phyloP scores from a whole-genome alignment of 2,113 vertebrate species.

The Phylloscopus trochilus region DNA sequence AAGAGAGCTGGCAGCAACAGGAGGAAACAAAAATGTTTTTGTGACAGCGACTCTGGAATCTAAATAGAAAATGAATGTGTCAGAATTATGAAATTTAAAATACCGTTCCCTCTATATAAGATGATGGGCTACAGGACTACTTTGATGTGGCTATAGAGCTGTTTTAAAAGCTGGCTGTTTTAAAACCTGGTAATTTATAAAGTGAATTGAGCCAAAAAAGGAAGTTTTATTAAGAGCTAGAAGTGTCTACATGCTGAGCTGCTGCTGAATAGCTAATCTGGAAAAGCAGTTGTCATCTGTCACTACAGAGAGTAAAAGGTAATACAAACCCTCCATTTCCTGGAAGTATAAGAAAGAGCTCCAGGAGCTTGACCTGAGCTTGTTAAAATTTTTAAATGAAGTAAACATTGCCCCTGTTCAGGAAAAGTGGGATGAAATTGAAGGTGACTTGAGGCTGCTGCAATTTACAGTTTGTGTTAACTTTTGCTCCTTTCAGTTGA shows the following conservation, averaged over 20 bases:
- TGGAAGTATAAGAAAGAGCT: neutral
- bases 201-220: neutral
- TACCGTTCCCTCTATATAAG: conserved; percentile 29
- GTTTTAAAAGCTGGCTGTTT: neutral
- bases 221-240: neutral
- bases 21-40: conserved; percentile 80
- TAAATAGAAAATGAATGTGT: conserved; percentile 76
- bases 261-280: neutral
- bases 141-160: neutral
- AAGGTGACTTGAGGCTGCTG: neutral
- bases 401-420: neutral
- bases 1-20: conserved; percentile 82
- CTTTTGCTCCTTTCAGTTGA: neutral
- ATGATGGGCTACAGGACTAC: neutral
- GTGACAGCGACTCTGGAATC: conserved; percentile 80
- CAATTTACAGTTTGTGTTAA: neutral
- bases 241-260: neutral
- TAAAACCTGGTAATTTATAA: neutral
- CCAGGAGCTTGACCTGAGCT: neutral
- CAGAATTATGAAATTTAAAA: conserved; percentile 60
- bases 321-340: neutral
- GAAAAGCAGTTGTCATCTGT: neutral
- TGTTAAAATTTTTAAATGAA: neutral
- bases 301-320: neutral
- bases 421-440: neutral